Percentiles rank a stretch among this genome's conserved stretches.
These are phyloP conservation scores for Ricordea florida DNA, from an alignment of 92 coral and sea anemone species.

Conservation along the genomic window DNA sequence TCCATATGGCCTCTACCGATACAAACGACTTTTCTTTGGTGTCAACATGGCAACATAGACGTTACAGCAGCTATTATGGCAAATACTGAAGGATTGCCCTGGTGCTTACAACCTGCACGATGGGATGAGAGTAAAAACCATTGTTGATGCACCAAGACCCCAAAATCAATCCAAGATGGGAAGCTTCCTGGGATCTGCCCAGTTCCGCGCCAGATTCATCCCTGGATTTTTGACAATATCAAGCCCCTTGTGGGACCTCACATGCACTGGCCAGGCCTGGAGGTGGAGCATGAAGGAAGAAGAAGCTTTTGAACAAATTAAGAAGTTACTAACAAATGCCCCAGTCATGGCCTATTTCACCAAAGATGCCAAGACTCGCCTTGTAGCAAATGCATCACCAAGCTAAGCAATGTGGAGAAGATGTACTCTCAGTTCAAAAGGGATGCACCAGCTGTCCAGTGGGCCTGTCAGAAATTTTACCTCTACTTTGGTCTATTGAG, in stretches of 20 bases:
- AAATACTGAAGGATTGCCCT: conserved; percentile 32
- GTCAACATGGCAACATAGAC: conserved; percentile 43
- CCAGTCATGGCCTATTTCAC: conserved; percentile 45
- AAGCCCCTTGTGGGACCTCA: conserved; percentile 25
- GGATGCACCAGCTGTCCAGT: conserved; percentile 59
- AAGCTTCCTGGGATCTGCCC: conserved; percentile 29
- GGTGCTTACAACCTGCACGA: conserved; percentile 53
- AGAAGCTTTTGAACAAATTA: conserved; percentile 22
- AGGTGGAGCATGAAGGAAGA: conserved; percentile 6
- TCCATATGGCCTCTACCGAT: conserved; percentile 25
- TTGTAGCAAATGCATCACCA: conserved; percentile 69
- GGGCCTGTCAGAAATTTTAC: conserved; percentile 55
- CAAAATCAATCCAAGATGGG: conserved; percentile 39
- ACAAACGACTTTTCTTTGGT: conserved; percentile 22
- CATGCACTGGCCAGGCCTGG: neutral
- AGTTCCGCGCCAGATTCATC: conserved; percentile 30
- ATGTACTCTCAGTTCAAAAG: conserved; percentile 66
- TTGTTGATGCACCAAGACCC: conserved; percentile 30
- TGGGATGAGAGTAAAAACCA: conserved; percentile 33
- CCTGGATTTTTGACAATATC: neutral
- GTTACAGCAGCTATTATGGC: conserved; percentile 39
- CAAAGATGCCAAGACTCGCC: conserved; percentile 31
- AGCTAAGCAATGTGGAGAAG: conserved; percentile 42
- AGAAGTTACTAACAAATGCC: neutral
- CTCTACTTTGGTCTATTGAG: conserved; percentile 19